A percentile compares a stretch with the other conserved stretches of the same genome.
Evolutionary conservation across 1,140 invertebrate species (phyloP).

Genomic region (Ladona fulva): DNA sequence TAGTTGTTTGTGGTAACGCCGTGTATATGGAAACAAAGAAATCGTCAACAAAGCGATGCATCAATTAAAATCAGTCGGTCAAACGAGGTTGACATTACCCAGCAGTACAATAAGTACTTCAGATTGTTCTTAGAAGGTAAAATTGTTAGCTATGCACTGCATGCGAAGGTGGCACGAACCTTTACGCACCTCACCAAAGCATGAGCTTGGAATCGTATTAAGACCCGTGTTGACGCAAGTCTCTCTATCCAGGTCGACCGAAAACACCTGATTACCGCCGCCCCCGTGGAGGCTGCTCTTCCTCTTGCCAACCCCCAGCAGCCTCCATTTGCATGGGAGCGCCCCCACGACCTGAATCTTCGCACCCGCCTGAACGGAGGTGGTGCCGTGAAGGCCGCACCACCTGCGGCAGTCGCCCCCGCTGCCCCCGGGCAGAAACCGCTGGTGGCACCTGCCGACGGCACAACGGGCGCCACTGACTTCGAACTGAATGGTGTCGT

Average conservation of each 20-base stretch:
- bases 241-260: background rate
- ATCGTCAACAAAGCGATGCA: too few relatives aligned
- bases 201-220: too few relatives aligned
- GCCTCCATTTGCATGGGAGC: background rate
- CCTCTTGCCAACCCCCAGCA: background rate
- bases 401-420: background rate
- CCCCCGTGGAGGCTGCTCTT: background rate
- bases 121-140: too few relatives aligned
- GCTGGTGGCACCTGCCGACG: background rate
- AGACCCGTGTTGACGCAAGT: too few relatives aligned
- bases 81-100: too few relatives aligned
- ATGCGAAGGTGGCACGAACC: too few relatives aligned
- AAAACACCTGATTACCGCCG: background rate
- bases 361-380: background rate
- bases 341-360: background rate
- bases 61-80: too few relatives aligned
- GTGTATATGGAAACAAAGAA: too few relatives aligned
- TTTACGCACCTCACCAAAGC: too few relatives aligned
- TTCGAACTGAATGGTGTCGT: conserved; percentile 52
- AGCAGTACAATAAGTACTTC: too few relatives aligned
- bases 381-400: background rate
- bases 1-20: too few relatives aligned
- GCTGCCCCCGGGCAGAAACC: background rate
- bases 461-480: background rate
- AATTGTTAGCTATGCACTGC: too few relatives aligned